Evolutionary conservation across 2,113 vertebrate genomes (phyloP), one percentile per base, ranked within the genome.

Genomic region (Melospiza georgiana): DNA sequence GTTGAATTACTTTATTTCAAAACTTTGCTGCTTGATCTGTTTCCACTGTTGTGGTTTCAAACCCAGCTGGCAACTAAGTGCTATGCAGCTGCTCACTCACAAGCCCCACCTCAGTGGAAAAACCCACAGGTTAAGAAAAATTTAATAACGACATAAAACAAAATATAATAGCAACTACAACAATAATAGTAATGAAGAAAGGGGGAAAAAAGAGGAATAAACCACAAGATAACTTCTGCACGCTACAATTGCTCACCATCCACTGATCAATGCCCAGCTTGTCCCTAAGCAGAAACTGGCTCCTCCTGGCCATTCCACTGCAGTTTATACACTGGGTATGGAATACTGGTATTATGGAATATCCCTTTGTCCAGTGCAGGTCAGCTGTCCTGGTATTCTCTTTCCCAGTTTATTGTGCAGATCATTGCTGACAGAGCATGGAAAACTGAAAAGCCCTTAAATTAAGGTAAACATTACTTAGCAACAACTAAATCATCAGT

Each of bases 1-100:
- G 25, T 72, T 58, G 43, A 90, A 90, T 46, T 2, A 54, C 52
- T 83, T 75, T 76, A 55, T 59, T 86, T 91, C 73, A 80, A 89
- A 84, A 80, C 17, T 59, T 84, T 31, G 11, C 22, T 37, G 25
- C 15, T 72, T 69, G 66, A 74, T 52, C 21, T 69, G 21, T 84
- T 87, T 81, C 41, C 46, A 74, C 4, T 7, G 39, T 31, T 41
- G 62, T 41, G 39, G 30, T 62, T 89, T 51, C 37, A 44, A 74
- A 33, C 27, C 33, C 37, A 58, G 22, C 43, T 76, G 25, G 46
- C 41, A 75, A 46, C 20, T 76, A 35, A 48, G 41, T 62, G 33
- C 30, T 46, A 15, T 30, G 24, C 27, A 68, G 71, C 25, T 76
- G 20, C 49, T 76, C 39, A 68, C 24, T 68, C 17, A 68, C n/a